Conservation (phyloP, 2,888 invertebrate genomes). For the Clitarchus hookeri region DNA sequence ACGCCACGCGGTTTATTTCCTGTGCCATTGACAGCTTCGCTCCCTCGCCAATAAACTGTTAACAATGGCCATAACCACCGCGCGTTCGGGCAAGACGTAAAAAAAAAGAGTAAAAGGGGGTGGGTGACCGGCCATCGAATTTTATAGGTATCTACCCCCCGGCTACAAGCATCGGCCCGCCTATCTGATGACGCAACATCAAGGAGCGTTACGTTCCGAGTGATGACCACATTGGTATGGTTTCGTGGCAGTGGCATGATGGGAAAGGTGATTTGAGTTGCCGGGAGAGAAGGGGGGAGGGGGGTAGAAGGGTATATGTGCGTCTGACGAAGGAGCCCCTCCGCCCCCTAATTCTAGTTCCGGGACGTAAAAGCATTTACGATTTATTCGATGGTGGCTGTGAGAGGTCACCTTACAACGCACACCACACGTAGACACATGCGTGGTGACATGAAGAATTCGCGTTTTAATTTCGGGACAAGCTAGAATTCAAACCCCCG, state of each 20-base stretch:
- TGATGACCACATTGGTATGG: background rate
- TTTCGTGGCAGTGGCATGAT: too few species aligned
- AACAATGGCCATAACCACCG: conserved; percentile 9
- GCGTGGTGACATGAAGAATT: too few species aligned
- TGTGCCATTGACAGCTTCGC: background rate
- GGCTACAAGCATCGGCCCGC: background rate
- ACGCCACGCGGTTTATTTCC: background rate
- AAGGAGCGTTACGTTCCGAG: background rate
- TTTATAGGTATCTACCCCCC: background rate
- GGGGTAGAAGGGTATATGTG: background rate
- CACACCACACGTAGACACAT: too few species aligned
- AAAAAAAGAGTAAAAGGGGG: background rate
- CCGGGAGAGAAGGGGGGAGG: background rate
- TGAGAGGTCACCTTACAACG: background rate
- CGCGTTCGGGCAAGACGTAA: background rate
- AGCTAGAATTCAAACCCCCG: too few species aligned
- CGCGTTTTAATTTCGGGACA: too few species aligned
- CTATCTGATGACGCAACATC: background rate
- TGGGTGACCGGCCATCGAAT: background rate
- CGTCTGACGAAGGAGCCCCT: background rate
- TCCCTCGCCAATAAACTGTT: background rate
- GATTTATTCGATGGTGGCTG: background rate
- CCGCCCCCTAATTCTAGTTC: background rate
- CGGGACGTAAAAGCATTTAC: background rate
- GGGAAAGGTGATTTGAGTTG: too few species aligned